Conservation (phyloP, 1,140 invertebrate genomes). For the Drosophila asahinai region DNA sequence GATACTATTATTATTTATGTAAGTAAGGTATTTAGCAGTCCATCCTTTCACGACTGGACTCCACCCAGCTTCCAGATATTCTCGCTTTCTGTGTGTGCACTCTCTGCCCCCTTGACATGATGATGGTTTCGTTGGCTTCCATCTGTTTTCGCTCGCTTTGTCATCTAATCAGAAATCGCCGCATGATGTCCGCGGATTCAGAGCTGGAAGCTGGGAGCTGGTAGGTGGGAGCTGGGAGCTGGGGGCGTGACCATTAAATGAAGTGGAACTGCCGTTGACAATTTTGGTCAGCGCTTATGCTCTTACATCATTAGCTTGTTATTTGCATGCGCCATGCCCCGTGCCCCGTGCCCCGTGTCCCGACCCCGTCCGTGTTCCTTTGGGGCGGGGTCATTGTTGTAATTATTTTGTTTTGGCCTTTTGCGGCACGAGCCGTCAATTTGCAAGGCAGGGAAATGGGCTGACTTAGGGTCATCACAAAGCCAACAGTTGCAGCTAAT, state of each 20-base stretch:
- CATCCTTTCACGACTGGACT: neutral
- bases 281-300: constrained; percentile 80
- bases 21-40: neutral
- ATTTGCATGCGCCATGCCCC: constrained; percentile 64
- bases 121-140: constrained; percentile 17
- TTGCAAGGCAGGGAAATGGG: constrained; percentile 25
- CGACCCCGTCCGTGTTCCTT: neutral
- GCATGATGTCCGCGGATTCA: constrained; percentile 69
- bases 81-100: constrained; percentile 7
- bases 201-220: neutral
- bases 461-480: constrained; percentile 28
- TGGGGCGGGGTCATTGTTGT: constrained; percentile 17
- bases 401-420: constrained; percentile 61
- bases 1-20: too few species aligned
- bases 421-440: constrained; percentile 75
- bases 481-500: constrained; percentile 78
- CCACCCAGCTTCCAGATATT: neutral
- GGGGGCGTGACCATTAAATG: constrained; percentile 49
- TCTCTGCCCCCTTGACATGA: constrained; percentile 24
- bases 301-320: constrained; percentile 83
- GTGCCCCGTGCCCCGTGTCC: neutral
- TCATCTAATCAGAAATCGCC: constrained; percentile 81
- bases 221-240: neutral
- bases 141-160: constrained; percentile 58
- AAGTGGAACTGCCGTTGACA: constrained; percentile 68